Evolutionary conservation across 2,888 invertebrate genomes (phyloP), one percentile per base, ranked within the genome.

Genomic region (Cataglyphis albicans): DNA sequence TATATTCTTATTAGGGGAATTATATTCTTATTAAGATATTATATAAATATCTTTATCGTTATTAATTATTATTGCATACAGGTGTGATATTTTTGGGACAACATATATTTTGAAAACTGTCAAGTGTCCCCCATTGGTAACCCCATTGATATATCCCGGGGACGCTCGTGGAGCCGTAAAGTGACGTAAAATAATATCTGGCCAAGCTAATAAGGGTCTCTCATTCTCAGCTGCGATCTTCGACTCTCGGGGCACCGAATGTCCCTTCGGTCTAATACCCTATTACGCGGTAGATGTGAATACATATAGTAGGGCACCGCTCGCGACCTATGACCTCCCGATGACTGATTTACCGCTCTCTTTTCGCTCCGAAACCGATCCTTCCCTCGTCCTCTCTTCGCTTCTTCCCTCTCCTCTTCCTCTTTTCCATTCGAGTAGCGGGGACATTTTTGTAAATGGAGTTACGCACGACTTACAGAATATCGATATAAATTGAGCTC

Each of bases 321-420:
- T 85, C 82, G 81, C 86, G 91, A 92, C 91, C 91, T 88, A 21
- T 83, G 91, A 91, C 91, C 90, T 86, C 61, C 64, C 78, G 84
- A 86, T 89, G 88, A 91, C 90, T 92, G 91, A 92, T 92, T 92
- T 92, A 92, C 83, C 82, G 85, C 73, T 68, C 74, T 78, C 82
- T 84, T 86, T 70, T 73, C 59, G 59, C 25, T 70, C 61, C 64
- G 52, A 57, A 73, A 83, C 65, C 52, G 70, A 68, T 25, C 65
- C 55, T n/a, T 78, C n/a, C 18, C 65, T 52, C 55, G 41, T 35
- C 63, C 72, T 80, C 72, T 80, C 52, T 44, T 73, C 65, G 48
- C 70, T 78, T 73, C 21, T 64, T 35, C 29, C 44, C 70, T 18
- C 9, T 52, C 32, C 32, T 61, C 76, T n/a, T n/a, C 35, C 59